These are phyloP conservation scores for Musca domestica DNA, from an alignment of 1,140 invertebrate genomes.

Conservation along the genomic window DNA sequence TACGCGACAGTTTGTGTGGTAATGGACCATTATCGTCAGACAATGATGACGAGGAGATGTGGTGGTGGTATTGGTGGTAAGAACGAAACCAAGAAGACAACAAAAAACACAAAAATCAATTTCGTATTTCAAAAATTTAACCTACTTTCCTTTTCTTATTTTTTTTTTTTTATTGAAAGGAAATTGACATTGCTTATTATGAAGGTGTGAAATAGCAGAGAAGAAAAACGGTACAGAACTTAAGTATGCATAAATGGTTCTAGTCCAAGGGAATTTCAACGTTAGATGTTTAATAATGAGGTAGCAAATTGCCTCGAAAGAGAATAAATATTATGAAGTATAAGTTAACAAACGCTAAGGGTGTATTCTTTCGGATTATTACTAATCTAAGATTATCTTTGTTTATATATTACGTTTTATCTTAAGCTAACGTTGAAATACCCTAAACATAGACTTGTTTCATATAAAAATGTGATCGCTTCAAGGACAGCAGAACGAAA, in stretches of 20 bases:
- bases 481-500: too few species aligned
- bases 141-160: slow-evolving; percentile 6
- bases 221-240: slow-evolving; percentile 1
- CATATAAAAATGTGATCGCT: too few species aligned
- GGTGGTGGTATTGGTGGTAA: neutral
- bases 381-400: too few species aligned
- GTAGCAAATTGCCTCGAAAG: too few species aligned
- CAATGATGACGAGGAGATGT: slow-evolving; percentile 15
- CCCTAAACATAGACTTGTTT: too few species aligned
- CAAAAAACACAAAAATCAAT: slow-evolving; percentile 18
- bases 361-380: too few species aligned
- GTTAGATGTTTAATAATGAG: too few species aligned
- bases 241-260: neutral
- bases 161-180: neutral
- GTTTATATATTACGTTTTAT: too few species aligned
- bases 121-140: slow-evolving; percentile 2
- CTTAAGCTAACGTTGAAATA: too few species aligned
- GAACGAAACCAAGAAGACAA: slow-evolving; percentile 19
- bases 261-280: neutral
- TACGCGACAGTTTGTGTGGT: slow-evolving; percentile 35
- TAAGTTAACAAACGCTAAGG: too few species aligned
- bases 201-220: neutral
- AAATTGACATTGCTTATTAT: neutral
- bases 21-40: slow-evolving; percentile 5
- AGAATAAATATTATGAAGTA: too few species aligned